A percentile compares a stretch with the other conserved stretches of the same genome.
phyloP scores from a whole-genome alignment of 2,888 invertebrate species.

The Epistrophe eligans region DNA sequence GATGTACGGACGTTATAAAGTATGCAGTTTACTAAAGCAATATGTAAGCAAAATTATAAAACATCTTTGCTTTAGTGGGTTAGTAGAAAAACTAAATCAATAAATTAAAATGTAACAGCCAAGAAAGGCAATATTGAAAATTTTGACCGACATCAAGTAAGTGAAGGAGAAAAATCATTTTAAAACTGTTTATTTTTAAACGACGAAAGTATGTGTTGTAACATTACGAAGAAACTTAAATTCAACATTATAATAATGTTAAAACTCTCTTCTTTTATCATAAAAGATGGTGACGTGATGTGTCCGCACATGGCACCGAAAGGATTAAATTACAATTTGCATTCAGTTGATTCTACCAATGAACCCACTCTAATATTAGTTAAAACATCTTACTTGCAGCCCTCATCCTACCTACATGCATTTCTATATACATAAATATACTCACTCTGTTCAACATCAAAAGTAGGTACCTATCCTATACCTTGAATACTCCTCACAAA shows the following conservation, averaged over 20 bases:
- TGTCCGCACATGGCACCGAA: constrained; percentile 23
- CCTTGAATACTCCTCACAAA: neutral
- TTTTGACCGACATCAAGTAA: too few relatives aligned
- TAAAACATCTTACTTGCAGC: constrained; percentile 28
- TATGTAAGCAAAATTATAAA: too few relatives aligned
- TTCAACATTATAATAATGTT: neutral
- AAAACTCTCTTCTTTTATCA: neutral
- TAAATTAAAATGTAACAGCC: too few relatives aligned
- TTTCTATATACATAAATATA: neutral
- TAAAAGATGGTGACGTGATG: neutral
- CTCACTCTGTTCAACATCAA: neutral
- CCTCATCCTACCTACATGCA: neutral
- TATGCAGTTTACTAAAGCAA: too few relatives aligned
- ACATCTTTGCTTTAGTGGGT: too few relatives aligned
- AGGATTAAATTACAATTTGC: constrained; percentile 41
- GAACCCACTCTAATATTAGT: constrained; percentile 40
- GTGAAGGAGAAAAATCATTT: too few relatives aligned
- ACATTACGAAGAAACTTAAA: neutral
- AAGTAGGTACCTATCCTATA: neutral
- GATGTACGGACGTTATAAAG: too few relatives aligned
- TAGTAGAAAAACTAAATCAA: too few relatives aligned
- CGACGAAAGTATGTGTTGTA: too few relatives aligned
- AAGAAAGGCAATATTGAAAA: too few relatives aligned
- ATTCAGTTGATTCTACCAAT: constrained; percentile 34
- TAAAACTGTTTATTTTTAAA: too few relatives aligned